Base-by-base conservation (phyloP, 2,888 invertebrate species). In the Nemurella pictetii region DNA sequence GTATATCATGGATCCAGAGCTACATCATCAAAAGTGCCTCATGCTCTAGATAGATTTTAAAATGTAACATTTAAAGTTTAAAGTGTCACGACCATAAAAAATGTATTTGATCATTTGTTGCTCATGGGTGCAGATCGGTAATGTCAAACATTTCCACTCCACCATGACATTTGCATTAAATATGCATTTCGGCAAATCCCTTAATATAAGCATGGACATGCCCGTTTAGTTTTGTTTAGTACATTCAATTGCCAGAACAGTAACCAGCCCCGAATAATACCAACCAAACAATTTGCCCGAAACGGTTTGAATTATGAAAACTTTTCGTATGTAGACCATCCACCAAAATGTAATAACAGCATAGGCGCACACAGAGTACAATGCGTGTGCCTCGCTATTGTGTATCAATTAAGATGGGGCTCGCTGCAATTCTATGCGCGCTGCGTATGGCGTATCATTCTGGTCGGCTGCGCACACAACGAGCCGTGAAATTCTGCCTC, bases 401-500 rank as follows among this genome's bases (percentile, higher is more conserved):
- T 55, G 55, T 55, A 20, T 12, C 55, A 55, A 55, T 55, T 55
- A 55, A 55, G 55, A 55, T 20, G 55, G 20, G 55, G 55, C 55
- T 55, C 5, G 55, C 1, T 12, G 55, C 5, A 55, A 55, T 55
- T 55, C 15, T 55, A 55, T 55, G 12, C 9, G 12, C 9, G 12
- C 5, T 12, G 55, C 55, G 12, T 12, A 20, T 55, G 55, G 55
- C 55, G 30, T 78, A 29, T n/a, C 73, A 83, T 85, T 85, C 83
- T 85, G 75, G 85, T 32, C 83, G 85, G 80, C 72, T 85, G 73
- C 32, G n/a, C 74, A 72, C 32, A 85, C 36, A 85, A 85, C 83
- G 83, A 80, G 80, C 80, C 85, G 85, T 85, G 83, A 83, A 55
- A 85, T 85, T 85, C 74, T 85, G 85, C 77, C 78, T 77, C 83